These are phyloP conservation scores for Otus sunia DNA, from an alignment of 2,113 vertebrate genomes.

Conservation along the genomic window DNA sequence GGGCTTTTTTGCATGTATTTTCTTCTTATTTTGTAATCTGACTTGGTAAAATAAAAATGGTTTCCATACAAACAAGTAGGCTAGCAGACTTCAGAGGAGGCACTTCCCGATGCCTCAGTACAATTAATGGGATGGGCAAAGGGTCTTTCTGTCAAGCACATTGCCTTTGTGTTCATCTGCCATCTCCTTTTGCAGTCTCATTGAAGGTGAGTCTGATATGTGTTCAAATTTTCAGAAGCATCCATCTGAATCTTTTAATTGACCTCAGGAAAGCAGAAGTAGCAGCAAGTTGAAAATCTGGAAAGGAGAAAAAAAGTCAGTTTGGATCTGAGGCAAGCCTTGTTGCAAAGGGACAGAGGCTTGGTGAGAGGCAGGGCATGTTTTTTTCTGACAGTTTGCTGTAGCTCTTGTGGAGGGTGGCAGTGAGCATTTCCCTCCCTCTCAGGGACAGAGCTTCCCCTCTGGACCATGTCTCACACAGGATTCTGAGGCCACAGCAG, in stretches of 20 bases:
- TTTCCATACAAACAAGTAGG: neutral
- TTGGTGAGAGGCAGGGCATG: neutral
- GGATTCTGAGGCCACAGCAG: neutral
- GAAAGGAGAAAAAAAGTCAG: neutral
- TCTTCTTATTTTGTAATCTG: neutral
- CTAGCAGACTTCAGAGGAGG: neutral
- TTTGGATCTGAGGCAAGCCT: neutral
- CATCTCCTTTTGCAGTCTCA: neutral
- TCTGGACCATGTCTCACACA: accelerated
- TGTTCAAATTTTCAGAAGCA: neutral
- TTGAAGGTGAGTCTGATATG: neutral
- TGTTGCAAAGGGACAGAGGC: neutral
- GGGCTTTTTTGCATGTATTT: neutral
- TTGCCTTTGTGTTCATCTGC: neutral
- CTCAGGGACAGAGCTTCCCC: neutral
- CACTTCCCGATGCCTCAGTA: accelerated
- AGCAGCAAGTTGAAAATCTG: neutral
- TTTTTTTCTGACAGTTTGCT: neutral
- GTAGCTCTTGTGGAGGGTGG: neutral
- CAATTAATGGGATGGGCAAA: neutral
- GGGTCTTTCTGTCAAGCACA: neutral
- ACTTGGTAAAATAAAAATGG: neutral
- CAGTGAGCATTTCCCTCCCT: neutral
- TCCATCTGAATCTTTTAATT: neutral
- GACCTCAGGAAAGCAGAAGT: neutral